Conservation (phyloP, 2,888 invertebrate genomes). For the Yponomeuta plumbellus region DNA sequence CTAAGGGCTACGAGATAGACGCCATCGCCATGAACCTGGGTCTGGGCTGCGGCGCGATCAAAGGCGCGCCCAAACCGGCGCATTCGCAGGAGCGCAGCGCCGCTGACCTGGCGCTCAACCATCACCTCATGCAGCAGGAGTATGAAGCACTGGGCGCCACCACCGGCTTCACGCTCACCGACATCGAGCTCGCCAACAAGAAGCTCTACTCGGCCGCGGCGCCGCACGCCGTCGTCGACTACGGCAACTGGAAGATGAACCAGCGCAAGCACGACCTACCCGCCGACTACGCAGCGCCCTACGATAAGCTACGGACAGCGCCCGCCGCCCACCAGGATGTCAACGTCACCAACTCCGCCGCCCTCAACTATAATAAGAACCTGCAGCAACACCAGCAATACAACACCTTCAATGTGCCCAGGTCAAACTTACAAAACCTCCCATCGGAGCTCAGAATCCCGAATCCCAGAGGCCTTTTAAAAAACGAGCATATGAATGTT, state of each 20-base stretch:
- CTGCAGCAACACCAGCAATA: slow-evolving; percentile 52
- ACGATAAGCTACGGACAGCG: slow-evolving; percentile 43
- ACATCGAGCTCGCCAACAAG: slow-evolving; percentile 65
- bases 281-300: slow-evolving; percentile 52
- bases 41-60: slow-evolving; percentile 50
- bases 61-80: slow-evolving; percentile 50
- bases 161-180: slow-evolving; percentile 57
- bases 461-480: slow-evolving; percentile 55
- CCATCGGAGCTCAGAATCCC: slow-evolving; percentile 62
- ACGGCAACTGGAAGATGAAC: slow-evolving; percentile 63
- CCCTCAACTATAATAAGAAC: slow-evolving; percentile 58
- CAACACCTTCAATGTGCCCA: slow-evolving; percentile 48
- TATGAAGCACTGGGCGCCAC: slow-evolving; percentile 43
- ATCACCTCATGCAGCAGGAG: slow-evolving; percentile 23
- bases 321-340: slow-evolving; percentile 54
- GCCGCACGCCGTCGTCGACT: slow-evolving; percentile 49
- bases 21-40: slow-evolving; percentile 65
- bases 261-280: slow-evolving; percentile 58
- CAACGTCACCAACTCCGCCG: slow-evolving; percentile 35
- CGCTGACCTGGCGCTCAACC: slow-evolving; percentile 2
- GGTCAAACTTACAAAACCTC: slow-evolving; percentile 47
- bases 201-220: slow-evolving; percentile 53
- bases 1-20: slow-evolving; percentile 59
- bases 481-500: slow-evolving; percentile 46
- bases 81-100: slow-evolving; percentile 46